Evolutionary conservation across 2,797 vertebrate genomes (phyloP), one percentile per base, ranked within the genome.

Genomic region (Enteromius trimaculatus): DNA sequence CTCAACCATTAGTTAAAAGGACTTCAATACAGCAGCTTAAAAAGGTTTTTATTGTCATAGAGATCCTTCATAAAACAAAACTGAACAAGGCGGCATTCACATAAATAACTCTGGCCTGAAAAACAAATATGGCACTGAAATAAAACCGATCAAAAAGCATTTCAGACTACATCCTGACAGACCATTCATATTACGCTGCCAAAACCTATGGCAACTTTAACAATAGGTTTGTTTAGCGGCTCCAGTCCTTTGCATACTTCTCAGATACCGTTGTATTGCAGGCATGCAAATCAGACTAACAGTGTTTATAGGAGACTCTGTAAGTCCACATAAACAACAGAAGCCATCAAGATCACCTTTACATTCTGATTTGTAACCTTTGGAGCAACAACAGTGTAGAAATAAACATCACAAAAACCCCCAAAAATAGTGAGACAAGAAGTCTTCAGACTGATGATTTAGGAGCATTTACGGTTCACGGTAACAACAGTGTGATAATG

Each of bases 271-370:
- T 78, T 55, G 79, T 34, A 31, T 55, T 51, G 47, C 14, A 0
- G 44, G 26, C 80, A 90, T 77, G 88, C 88, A 92, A 90, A 90
- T 90, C 13, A 34, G 42, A 16, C n/a, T 76, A 79, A 55, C 2
- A 13, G n/a, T 23, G 65, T 58, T 47, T 51, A 69, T 31, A 29
- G 47, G 69, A 39, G 8, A 44, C 49, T 14, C 10, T 31, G 26
- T 17, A 26, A 60, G n/a, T 62, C 55, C 51, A 58, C 72, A 58
- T 39, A 23, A n/a, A 71, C 23, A 71, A 42, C 66, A 74, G 2
- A 11, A 80, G 16, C 37, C 21, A 10, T 19, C 44, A 34, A 51
- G 11, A 16, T 51, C 44, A 66, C 19, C 47, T 21, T 49, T 37
- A 55, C 10, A 7, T n/a, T 66, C 2, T 62, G 34, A 42, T 9